These are phyloP conservation scores for Eristalis intricaria DNA, from an alignment of 2,888 invertebrate species.

Conservation along the genomic window DNA sequence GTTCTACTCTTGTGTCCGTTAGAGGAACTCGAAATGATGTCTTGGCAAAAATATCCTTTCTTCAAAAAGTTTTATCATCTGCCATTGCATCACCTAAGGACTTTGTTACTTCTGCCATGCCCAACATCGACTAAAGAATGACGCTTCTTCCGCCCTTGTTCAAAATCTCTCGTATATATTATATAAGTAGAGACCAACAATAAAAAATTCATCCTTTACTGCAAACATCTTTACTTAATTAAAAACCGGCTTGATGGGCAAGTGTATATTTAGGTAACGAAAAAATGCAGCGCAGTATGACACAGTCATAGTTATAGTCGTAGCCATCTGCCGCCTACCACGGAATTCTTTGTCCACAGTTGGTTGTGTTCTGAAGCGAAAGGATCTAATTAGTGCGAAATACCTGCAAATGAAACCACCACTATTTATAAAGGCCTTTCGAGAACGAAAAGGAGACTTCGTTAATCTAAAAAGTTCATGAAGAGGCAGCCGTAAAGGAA, in stretches of 20 bases:
- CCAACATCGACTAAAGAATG: constrained; percentile 32
- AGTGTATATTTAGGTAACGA: constrained; percentile 43
- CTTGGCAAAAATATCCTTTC: constrained; percentile 4
- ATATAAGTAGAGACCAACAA: constrained; percentile 33
- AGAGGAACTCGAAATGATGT: background rate
- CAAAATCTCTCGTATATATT: constrained; percentile 10
- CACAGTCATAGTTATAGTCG: constrained; percentile 14
- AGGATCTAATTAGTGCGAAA: constrained; percentile 69
- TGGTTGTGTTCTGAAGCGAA: constrained; percentile 52
- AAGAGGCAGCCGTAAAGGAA: constrained; percentile 11
- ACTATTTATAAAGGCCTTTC: constrained; percentile 60
- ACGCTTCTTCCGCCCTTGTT: constrained; percentile 14
- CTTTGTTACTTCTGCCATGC: constrained; percentile 36
- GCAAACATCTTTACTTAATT: constrained; percentile 58
- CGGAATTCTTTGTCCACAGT: constrained; percentile 45
- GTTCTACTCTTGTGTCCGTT: background rate
- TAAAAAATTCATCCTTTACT: constrained; percentile 42
- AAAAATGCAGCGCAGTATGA: constrained; percentile 40
- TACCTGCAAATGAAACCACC: constrained; percentile 66
- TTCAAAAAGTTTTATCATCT: background rate
- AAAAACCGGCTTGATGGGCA: constrained; percentile 52
- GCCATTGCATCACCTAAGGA: constrained; percentile 14
- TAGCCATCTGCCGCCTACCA: constrained; percentile 30
- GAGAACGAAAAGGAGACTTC: constrained; percentile 41
- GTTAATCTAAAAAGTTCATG: constrained; percentile 63